Evolutionary conservation across 2,888 invertebrate species (phyloP), one percentile per base, ranked within the genome.

Genomic region (Pemphredon lugubris): DNA sequence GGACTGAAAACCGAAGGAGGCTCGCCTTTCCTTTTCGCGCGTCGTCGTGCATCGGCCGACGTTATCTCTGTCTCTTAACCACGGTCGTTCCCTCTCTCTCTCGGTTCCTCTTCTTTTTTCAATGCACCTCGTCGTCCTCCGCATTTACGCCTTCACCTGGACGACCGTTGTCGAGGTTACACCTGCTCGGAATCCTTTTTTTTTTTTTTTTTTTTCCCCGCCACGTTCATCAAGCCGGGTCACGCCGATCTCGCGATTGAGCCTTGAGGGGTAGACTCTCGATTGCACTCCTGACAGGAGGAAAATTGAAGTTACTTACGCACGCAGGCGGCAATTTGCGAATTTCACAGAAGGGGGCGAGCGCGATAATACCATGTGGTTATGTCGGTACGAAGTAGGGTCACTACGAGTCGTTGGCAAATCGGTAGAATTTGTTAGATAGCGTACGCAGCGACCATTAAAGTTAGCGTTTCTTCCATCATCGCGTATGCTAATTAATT

Each of bases 301-400:
- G 55, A 34, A 34, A 60, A 61, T 48, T 58, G 37, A 40, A 53
- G 37, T 54, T 48, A 40, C 9, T 44, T 9, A 14, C 23, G 47
- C 44, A 7, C 30, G 45, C 18, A 32, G 30, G 37, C 53, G 20
- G 32, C 51, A 40, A 59, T 54, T 57, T 63, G 57, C 53, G 65
- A 78, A 63, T 55, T 70, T 59, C 51, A 42, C 71, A 42, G 57
- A 66, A n/a, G 20, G 53, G 71, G 71, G 30, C 48, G 63, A 58
- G 51, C 16, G 20, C 11, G 71, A 63, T 71, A 57, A 61, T 57
- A 45, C n/a, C 67, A 13, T 37, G 32, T 34, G 16, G 21, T 21
- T 18, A 26, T 21, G 45, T 21, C 13, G 21, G 18, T 42, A 2
- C 42, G 26, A 7, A n/a, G 39, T 39, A 39, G n/a, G 14, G n/a